Conservation (phyloP, 2,888 invertebrate genomes). For the Lasioglossum malachurum region DNA sequence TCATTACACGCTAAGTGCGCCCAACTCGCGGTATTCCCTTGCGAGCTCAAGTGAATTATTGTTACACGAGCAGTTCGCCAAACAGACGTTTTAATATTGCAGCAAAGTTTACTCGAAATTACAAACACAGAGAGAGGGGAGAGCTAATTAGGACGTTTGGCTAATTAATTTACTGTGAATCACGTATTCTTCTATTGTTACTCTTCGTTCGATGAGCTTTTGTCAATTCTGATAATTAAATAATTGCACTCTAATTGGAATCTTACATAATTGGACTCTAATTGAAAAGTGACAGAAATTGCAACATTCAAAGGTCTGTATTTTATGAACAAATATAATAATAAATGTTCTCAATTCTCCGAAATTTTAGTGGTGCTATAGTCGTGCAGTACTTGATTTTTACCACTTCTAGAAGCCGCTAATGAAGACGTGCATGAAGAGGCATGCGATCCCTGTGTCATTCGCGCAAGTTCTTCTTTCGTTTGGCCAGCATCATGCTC, state of each 20-base stretch:
- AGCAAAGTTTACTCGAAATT: background rate
- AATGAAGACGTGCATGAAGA: slow-evolving; percentile 54
- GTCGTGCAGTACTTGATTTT: background rate
- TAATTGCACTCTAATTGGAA: too few species aligned
- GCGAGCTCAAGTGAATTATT: slow-evolving; percentile 19
- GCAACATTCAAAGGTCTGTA: background rate
- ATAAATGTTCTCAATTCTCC: background rate
- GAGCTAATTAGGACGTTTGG: background rate
- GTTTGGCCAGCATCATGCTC: slow-evolving; percentile 46
- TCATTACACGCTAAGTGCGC: slow-evolving; percentile 38
- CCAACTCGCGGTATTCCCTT: slow-evolving; percentile 12
- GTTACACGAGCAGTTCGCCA: slow-evolving; percentile 7
- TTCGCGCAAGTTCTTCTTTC: slow-evolving; percentile 48
- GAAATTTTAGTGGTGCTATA: background rate
- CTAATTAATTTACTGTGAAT: background rate
- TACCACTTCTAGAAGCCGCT: slow-evolving; percentile 33
- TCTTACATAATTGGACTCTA: too few species aligned
- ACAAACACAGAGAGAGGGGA: background rate
- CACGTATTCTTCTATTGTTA: background rate
- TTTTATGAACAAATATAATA: background rate
- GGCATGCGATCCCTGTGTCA: slow-evolving; percentile 30
- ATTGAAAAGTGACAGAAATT: background rate
- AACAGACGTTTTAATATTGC: slow-evolving; percentile 13
- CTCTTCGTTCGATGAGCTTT: background rate
- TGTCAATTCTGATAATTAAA: background rate